Conservation (phyloP, 37 sponge, comb jelly and placozoan genomes). For the Agelas oroides region DNA sequence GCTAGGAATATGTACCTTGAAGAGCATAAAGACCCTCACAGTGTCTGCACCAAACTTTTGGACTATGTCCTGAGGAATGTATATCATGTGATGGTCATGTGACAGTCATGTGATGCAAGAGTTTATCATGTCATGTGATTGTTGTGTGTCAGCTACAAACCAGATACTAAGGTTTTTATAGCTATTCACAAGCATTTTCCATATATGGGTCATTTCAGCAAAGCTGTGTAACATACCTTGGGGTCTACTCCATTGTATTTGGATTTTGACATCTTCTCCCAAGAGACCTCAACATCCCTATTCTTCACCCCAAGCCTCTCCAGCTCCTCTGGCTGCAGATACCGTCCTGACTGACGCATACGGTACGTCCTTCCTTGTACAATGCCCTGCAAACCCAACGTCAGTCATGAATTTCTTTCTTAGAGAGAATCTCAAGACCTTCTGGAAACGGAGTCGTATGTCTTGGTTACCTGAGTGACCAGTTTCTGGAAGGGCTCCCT, state of each 20-base stretch:
- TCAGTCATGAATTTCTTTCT: not conserved
- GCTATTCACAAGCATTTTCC: too few relatives aligned
- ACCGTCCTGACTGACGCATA: constrained; percentile 28
- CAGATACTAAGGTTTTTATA: too few relatives aligned
- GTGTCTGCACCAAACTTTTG: constrained; percentile 77
- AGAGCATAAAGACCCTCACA: constrained; percentile 77
- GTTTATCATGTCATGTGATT: too few relatives aligned
- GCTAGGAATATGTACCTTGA: too few relatives aligned
- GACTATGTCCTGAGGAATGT: constrained; percentile 57
- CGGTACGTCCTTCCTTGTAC: constrained; percentile 80
- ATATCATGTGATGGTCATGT: not conserved
- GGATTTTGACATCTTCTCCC: constrained; percentile 97
- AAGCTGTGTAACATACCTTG: too few relatives aligned
- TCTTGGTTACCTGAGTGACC: constrained; percentile 78
- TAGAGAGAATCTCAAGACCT: too few relatives aligned
- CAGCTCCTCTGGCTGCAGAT: constrained; percentile 65
- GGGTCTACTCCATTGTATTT: constrained; percentile 93
- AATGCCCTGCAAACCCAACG: constrained; percentile 70
- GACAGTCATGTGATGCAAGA: not conserved
- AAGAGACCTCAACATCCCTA: constrained; percentile 42
- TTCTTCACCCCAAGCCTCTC: constrained; percentile 28
- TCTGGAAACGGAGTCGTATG: too few relatives aligned
- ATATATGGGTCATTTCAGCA: too few relatives aligned
- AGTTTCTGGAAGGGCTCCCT: constrained; percentile 86
- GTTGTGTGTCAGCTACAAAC: too few relatives aligned